Evolutionary conservation across 2,797 vertebrate genomes (phyloP).

Genomic region (Dryobates pubescens): DNA sequence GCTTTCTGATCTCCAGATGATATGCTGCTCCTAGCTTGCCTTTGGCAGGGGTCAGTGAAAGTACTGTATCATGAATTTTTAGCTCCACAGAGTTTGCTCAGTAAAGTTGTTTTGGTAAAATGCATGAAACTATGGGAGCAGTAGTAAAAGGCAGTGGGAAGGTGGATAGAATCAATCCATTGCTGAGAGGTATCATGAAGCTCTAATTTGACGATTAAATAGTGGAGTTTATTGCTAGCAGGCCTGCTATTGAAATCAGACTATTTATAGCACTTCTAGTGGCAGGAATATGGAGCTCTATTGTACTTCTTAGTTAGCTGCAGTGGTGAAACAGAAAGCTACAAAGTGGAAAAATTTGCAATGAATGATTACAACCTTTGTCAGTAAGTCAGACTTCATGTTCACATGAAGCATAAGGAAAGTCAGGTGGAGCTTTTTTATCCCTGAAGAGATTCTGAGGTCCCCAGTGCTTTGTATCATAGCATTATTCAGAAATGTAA

Average conservation of each 20-base stretch:
- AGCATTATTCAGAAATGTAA: not conserved
- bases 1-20: not conserved
- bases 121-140: not conserved
- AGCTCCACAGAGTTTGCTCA: not conserved
- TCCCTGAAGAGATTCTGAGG: not conserved
- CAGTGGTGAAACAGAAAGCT: not conserved
- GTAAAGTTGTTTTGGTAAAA: not conserved
- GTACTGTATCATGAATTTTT: not conserved
- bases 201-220: not conserved
- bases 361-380: not conserved
- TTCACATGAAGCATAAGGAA: not conserved
- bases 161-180: not conserved
- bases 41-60: not conserved
- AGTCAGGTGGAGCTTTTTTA: not conserved
- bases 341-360: not conserved
- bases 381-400: not conserved
- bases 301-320: not conserved
- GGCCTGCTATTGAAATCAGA: not conserved
- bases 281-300: not conserved
- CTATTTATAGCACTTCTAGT: not conserved
- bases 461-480: not conserved
- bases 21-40: not conserved
- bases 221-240: not conserved
- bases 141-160: not conserved
- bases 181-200: not conserved